Evolutionary conservation across 2,888 invertebrate genomes (phyloP), one percentile per base, ranked within the genome.

Genomic region (Byasa hedistus): DNA sequence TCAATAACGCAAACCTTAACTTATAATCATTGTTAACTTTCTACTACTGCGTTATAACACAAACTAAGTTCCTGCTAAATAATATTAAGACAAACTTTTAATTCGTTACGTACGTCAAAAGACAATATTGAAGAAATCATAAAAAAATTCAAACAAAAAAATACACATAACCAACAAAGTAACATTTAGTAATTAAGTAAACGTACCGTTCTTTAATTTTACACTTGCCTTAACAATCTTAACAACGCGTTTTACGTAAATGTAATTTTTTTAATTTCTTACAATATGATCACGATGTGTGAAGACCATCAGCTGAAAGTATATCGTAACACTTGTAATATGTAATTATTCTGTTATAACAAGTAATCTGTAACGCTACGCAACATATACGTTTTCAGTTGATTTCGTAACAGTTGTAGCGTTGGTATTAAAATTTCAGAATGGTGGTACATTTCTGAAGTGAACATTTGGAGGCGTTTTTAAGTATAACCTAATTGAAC

Each of bases 381-480:
- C 51, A 51, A 21, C 86, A 82, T 83, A 85, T 77, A 84, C 84
- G 83, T 85, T 82, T n/a, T 84, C 74, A 74, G 79, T 63, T 73
- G 77, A 81, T 89, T 81, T 83, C 83, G 82, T 88, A 89, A 89
- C 78, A 81, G 68, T 73, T 73, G 65, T 23, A 23, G 15, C 19
- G 48, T 73, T 73, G 73, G 77, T 75, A 82, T 74, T 80, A 80
- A 75, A 75, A 75, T 80, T 78, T 76, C 80, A 85, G 86, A 88
- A 88, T 87, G 81, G 81, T 74, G 82, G 84, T 84, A 85, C 86
- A 17, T 58, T 57, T n/a, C n/a, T n/a, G n/a, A n/a, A n/a, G n/a
- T n/a, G n/a, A n/a, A n/a, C n/a, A n/a, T n/a, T n/a, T n/a, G n/a
- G n/a, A n/a, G n/a, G n/a, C n/a, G n/a, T n/a, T n/a, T n/a, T n/a